These are phyloP conservation scores for Pedetes capensis DNA, from an alignment of 2,113 vertebrate genomes.

Conservation along the genomic window DNA sequence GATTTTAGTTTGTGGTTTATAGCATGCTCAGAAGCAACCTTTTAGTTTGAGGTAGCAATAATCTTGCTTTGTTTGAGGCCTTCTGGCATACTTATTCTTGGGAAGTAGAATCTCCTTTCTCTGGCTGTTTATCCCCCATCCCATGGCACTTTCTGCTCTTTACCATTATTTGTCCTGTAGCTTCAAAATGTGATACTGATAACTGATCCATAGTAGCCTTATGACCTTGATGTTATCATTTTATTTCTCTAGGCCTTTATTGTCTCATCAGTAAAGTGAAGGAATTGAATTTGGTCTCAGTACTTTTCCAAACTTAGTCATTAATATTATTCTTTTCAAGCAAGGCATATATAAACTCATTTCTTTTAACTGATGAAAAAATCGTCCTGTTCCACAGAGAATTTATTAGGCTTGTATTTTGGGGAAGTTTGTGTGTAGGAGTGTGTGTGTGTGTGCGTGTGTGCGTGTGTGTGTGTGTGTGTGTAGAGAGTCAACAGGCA, in stretches of 20 bases:
- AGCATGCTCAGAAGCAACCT: background rate
- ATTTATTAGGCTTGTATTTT: constrained; percentile 35
- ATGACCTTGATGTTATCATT: background rate
- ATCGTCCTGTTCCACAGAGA: background rate
- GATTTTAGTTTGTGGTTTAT: background rate
- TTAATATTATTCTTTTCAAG: constrained; percentile 32
- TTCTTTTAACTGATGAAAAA: constrained; percentile 5
- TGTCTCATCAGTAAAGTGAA: constrained; percentile 30
- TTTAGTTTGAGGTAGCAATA: background rate
- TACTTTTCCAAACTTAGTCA: constrained; percentile 33
- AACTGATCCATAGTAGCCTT: background rate
- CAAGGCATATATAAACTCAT: background rate
- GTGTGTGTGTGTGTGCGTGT: background rate
- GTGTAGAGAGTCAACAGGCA: background rate
- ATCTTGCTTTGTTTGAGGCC: constrained; percentile 22
- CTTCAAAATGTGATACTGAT: constrained; percentile 5
- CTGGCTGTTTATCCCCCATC: background rate
- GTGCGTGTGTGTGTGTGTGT: background rate
- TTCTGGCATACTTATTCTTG: background rate
- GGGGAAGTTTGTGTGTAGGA: background rate
- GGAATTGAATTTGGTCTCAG: constrained; percentile 38
- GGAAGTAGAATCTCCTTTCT: background rate
- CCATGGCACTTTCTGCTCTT: background rate
- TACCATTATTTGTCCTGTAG: background rate
- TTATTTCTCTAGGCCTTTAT: constrained; percentile 36